phyloP scores from a whole-genome alignment of 2,113 vertebrate species.

The Bos javanicus region DNA sequence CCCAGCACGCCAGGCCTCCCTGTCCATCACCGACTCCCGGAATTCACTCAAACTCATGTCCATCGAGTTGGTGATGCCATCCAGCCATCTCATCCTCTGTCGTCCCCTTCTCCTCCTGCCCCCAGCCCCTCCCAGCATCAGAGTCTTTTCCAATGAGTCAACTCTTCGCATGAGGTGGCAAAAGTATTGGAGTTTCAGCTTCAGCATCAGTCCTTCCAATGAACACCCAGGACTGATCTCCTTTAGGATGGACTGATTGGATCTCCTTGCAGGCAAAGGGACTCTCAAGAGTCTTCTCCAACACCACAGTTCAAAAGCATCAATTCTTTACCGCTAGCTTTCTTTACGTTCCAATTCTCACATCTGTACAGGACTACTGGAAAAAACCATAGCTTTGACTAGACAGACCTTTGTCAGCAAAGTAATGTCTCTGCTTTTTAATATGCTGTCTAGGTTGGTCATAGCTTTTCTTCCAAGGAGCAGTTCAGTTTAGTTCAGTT shows the following conservation, averaged over 20 bases:
- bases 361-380: accelerated
- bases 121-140: no score
- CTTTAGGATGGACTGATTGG: not conserved
- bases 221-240: not conserved
- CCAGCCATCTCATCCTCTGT: no score
- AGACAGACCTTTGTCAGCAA: not conserved
- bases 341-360: not conserved
- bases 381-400: not conserved
- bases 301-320: not conserved
- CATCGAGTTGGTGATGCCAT: no score
- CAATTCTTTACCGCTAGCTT: not conserved
- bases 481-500: no score
- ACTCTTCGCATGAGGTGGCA: no score
- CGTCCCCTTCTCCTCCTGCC: no score
- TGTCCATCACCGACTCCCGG: no score
- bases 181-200: not conserved
- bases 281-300: not conserved
- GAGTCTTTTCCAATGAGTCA: no score
- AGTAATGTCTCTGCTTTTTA: not conserved
- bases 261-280: not conserved
- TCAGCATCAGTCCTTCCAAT: not conserved
- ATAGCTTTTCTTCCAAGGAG: not conserved
- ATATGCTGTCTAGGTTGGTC: not conserved
- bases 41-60: no score
- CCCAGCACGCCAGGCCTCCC: no score